Percentiles rank a stretch among this genome's conserved stretches.
These are phyloP conservation scores for Acrobasis consociella DNA, from an alignment of 2,888 invertebrate species.

Conservation along the genomic window DNA sequence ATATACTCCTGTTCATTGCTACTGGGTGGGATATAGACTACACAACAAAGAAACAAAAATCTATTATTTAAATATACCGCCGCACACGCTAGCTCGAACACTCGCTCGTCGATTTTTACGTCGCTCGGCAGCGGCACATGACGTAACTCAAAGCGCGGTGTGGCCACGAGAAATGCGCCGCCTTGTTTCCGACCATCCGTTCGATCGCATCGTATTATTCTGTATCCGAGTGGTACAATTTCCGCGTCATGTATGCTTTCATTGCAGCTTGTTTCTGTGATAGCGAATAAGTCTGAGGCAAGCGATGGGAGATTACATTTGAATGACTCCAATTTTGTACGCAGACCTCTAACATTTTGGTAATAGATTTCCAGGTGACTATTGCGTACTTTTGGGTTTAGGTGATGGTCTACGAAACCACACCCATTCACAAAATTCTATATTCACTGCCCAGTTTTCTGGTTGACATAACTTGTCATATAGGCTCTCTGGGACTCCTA, in stretches of 20 bases:
- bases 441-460: conserved; percentile 33
- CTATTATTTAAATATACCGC: too few relatives aligned
- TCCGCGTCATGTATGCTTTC: conserved; percentile 27
- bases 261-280: conserved; percentile 28
- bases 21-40: too few relatives aligned
- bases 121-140: not conserved
- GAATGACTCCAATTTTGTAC: conserved; percentile 30
- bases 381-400: not conserved
- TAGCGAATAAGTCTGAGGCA: conserved; percentile 30
- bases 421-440: conserved; percentile 36
- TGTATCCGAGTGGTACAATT: conserved; percentile 25
- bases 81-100: conserved; percentile 3
- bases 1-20: too few relatives aligned
- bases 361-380: conserved; percentile 18
- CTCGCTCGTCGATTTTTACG: not conserved
- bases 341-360: conserved; percentile 31
- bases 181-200: too few relatives aligned
- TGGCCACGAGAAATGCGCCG: conserved; percentile 17
- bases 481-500: conserved; percentile 31
- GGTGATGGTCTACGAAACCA: conserved; percentile 34
- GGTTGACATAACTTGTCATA: conserved; percentile 32
- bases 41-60: too few relatives aligned
- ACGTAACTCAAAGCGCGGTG: not conserved
- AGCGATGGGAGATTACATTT: conserved; percentile 21
- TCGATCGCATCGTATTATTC: conserved; percentile 24